Base-by-base conservation (phyloP, 2,113 vertebrate species). In the Myotis brandtii region DNA sequence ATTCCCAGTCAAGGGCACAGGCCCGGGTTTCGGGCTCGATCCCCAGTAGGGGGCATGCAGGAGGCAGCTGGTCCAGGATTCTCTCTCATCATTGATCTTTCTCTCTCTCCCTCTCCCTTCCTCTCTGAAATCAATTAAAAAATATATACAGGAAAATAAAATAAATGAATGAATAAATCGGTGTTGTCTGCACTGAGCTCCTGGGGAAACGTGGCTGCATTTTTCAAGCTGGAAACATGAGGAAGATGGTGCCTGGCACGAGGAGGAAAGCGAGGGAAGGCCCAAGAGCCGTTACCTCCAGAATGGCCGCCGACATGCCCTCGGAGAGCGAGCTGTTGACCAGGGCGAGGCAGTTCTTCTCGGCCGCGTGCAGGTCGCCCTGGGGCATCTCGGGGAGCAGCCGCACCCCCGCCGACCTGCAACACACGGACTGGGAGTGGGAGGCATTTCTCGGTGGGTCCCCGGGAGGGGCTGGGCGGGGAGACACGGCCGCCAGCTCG, bases 311-410 rank as follows among this genome's bases (percentile, higher is more conserved):
- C 1, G 99, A 99, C 99, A 99, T 99, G 72, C 99, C 99, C 95
- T 99, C 99, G 0, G 99, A 99, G 91, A 98, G 6, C 0, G 99
- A 99, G 98, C 99, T 99, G 98, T 99, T 99, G 80, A 99, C 99
- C 96, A 99, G 89, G 0, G 99, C 99, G 37, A 98, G 99, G 94
- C 99, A 98, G 70, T 95, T 98, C 97, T 96, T 98, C 97, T 99
- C 90, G 20, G 98, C 98, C 0, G 99, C 99, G 0, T 99, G 99
- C 2, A 99, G 98, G 96, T 99, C 99, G 59, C 94, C 97, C 84
- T 99, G 99, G 3, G 98, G 97, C 96, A 99, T 98, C 97, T 99
- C 99, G 3, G 92, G 96, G 3, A 99, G 91, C 94, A 99, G 92
- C 50, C 98, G 99, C 46, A 99, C 99, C 76, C 99, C 99, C 0